Conservation (phyloP, 2,888 invertebrate genomes). For the Diarsia rubi region DNA sequence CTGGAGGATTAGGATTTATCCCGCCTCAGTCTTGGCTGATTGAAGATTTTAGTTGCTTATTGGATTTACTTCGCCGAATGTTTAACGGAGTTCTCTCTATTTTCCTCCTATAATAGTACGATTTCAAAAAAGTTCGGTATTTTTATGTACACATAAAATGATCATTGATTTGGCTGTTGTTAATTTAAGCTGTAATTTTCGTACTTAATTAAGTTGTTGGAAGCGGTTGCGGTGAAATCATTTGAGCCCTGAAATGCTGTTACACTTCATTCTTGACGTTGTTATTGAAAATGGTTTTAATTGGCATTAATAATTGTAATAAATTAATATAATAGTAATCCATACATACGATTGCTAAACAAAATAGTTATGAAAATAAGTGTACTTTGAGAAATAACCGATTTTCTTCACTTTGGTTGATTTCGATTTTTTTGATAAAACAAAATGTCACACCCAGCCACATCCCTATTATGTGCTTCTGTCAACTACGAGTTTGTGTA, state of each 20-base stretch:
- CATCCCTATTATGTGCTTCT: constrained; percentile 37
- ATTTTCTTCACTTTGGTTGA: not conserved
- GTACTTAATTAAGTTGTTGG: constrained; percentile 1
- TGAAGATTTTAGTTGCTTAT: constrained; percentile 11
- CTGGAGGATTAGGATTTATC: constrained; percentile 27
- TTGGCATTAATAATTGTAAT: not conserved
- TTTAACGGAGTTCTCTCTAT: constrained; percentile 9
- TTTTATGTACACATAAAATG: not conserved
- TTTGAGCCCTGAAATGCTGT: not conserved
- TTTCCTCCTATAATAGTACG: not conserved
- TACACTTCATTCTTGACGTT: not conserved
- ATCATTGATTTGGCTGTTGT: not conserved
- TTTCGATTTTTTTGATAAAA: constrained; percentile 11
- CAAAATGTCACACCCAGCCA: constrained; percentile 2
- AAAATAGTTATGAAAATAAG: not conserved
- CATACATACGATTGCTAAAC: not conserved
- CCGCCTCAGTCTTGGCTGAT: constrained; percentile 29
- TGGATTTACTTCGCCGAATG: constrained; percentile 9
- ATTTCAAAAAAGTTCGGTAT: not conserved
- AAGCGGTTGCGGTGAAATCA: constrained; percentile 18
- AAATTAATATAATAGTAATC: not conserved
- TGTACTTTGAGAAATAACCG: not conserved
- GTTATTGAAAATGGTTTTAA: not conserved
- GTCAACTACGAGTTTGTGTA: constrained; percentile 6
- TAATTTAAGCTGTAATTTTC: not conserved